phyloP scores from a whole-genome alignment of 2,888 invertebrate species.

The Venustoraphidia nigricollis region DNA sequence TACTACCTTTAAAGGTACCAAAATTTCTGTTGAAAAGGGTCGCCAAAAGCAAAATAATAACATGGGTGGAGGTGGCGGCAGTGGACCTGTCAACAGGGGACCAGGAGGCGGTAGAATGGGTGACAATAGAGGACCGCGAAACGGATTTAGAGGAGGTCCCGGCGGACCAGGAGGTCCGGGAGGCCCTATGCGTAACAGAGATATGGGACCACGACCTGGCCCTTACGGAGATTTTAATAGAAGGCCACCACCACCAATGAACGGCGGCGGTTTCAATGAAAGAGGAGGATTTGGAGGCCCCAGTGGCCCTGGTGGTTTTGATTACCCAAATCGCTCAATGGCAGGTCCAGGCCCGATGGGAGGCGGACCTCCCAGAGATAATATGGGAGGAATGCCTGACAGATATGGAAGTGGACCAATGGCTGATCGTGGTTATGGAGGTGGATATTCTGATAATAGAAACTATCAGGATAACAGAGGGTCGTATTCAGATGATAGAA shows the following conservation, averaged over 20 bases:
- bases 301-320: not conserved
- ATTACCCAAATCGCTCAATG: not conserved
- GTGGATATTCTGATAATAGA: slow-evolving; percentile 11
- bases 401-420: not conserved
- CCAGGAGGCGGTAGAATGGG: slow-evolving; percentile 26
- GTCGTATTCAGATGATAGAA: slow-evolving; percentile 15
- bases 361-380: not conserved
- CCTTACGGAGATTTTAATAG: slow-evolving; percentile 12
- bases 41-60: slow-evolving; percentile 56
- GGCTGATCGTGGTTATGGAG: slow-evolving; percentile 7
- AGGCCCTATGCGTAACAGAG: slow-evolving; percentile 13
- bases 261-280: slow-evolving; percentile 1
- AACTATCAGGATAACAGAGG: slow-evolving; percentile 3
- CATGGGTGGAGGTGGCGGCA: slow-evolving; percentile 31
- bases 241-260: not conserved
- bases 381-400: not conserved
- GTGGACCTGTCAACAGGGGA: slow-evolving; percentile 23
- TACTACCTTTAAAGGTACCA: slow-evolving; percentile 65
- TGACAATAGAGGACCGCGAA: slow-evolving; percentile 37
- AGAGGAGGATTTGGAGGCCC: not conserved
- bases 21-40: slow-evolving; percentile 72
- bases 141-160: slow-evolving; percentile 31
- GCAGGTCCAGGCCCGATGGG: not conserved
- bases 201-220: slow-evolving; percentile 9
- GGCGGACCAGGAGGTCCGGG: slow-evolving; percentile 24